Evolutionary conservation across 2,888 invertebrate species (phyloP), one percentile per base, ranked within the genome.

Genomic region (Trissoscelio sp.): DNA sequence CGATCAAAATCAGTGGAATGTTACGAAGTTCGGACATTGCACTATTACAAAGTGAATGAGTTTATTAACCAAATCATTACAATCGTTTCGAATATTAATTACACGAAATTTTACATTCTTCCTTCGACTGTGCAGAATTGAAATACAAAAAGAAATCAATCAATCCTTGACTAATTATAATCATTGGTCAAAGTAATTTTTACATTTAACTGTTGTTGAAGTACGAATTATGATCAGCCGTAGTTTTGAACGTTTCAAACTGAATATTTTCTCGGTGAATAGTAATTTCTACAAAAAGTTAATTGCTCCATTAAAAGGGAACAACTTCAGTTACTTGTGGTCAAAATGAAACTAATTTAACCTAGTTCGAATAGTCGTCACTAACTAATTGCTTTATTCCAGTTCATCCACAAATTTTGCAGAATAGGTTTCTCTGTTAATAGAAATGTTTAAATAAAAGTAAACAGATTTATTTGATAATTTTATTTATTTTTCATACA

Each of bases 261-360:
- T n/a, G 20, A 64, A 22, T 22, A 39, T 64, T 64, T 64, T 46
- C 20, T 18, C 11, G 0, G 14, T 3, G 24, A n/a, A 51, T 39
- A 22, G 66, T 64, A 66, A 51, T 22, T 51, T 37, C 37, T 60
- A 24, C 31, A 0, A 24, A 51, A 66, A 66, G 48, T 34, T 66
- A 51, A 66, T 37, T 66, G 16, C 20, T 28, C 12, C 39, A 48
- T 51, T 66, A 48, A 51, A 66, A 66, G 22, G 20, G 14, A 64
- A 16, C 37, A 66, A 66, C 66, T 66, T 51, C 39, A 31, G 55
- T 42, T 55, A 55, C 53, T 55, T 55, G 67, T 42, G 67, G 66
- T 53, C 18, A 55, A 55, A 67, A 67, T 55, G 16, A 55, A 67
- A 55, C 67, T 44, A 53, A 55, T 67, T 53, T 28, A 55, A 67